These are phyloP conservation scores for Pipistrellus kuhlii DNA, from an alignment of 2,797 vertebrate genomes.

Conservation along the genomic window DNA sequence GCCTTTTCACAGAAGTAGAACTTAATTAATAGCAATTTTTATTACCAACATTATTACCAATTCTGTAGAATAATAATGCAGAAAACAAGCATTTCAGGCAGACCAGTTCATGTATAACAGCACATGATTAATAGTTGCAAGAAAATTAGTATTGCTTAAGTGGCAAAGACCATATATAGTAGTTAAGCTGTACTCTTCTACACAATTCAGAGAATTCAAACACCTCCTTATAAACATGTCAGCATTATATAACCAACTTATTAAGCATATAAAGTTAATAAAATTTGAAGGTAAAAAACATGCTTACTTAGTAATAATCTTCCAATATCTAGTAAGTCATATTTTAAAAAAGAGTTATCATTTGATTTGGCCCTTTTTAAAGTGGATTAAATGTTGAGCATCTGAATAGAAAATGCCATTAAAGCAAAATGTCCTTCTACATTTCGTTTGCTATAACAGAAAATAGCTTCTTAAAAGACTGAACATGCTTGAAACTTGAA, in stretches of 20 bases:
- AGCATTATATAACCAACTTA: neutral
- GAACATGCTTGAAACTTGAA: constrained; percentile 9
- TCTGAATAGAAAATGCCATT: constrained; percentile 43
- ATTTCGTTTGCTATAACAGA: neutral
- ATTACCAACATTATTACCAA: neutral
- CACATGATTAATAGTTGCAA: neutral
- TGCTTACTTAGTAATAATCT: neutral
- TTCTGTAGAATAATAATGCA: neutral
- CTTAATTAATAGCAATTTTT: neutral
- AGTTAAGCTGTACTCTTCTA: neutral
- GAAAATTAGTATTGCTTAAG: neutral
- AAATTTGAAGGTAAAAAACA: neutral
- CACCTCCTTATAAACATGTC: neutral
- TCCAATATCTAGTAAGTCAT: neutral
- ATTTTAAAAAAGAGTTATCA: neutral
- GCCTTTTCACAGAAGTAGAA: neutral
- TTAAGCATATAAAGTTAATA: neutral
- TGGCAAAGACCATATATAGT: neutral
- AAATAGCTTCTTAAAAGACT: neutral
- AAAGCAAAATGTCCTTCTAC: neutral
- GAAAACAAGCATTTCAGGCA: neutral
- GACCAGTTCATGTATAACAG: neutral
- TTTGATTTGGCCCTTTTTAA: neutral
- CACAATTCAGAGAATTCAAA: neutral
- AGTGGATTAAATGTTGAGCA: neutral